Evolutionary conservation across 1,140 invertebrate species (phyloP).

Genomic region (Calosoma granatense): DNA sequence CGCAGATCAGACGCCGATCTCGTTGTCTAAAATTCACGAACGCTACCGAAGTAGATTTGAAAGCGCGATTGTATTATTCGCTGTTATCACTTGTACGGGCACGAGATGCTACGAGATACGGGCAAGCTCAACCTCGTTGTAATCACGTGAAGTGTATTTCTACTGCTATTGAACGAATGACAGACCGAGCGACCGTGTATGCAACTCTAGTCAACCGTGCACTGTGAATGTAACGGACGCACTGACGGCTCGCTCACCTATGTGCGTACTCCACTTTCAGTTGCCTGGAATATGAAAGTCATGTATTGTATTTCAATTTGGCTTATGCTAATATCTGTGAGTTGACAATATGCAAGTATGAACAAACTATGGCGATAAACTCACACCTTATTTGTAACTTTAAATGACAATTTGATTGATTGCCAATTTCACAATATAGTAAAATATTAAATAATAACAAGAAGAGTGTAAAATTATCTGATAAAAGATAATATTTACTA

Average conservation of each 20-base stretch:
- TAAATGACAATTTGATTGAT: too few relatives aligned
- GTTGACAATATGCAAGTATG: too few relatives aligned
- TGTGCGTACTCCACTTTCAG: neutral
- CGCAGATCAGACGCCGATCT: neutral
- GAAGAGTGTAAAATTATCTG: too few relatives aligned
- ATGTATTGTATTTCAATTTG: constrained; percentile 1
- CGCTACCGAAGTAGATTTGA: neutral
- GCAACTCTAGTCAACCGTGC: neutral
- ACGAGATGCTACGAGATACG: too few relatives aligned
- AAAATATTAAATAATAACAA: too few relatives aligned
- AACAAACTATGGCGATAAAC: too few relatives aligned
- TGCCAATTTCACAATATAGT: too few relatives aligned
- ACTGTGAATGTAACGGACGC: neutral
- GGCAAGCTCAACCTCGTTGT: too few relatives aligned
- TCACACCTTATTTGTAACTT: too few relatives aligned
- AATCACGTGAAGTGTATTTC: neutral
- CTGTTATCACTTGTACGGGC: neutral
- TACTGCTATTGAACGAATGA: neutral
- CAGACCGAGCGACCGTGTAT: neutral
- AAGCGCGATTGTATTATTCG: neutral
- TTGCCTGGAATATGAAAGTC: neutral
- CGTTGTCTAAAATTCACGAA: neutral
- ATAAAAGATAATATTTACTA: too few relatives aligned
- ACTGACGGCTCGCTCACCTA: neutral
- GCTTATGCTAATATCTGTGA: neutral